Evolutionary conservation across 2,888 invertebrate species (phyloP), one percentile per base, ranked within the genome.

Genomic region (Cacoxenus indagator): DNA sequence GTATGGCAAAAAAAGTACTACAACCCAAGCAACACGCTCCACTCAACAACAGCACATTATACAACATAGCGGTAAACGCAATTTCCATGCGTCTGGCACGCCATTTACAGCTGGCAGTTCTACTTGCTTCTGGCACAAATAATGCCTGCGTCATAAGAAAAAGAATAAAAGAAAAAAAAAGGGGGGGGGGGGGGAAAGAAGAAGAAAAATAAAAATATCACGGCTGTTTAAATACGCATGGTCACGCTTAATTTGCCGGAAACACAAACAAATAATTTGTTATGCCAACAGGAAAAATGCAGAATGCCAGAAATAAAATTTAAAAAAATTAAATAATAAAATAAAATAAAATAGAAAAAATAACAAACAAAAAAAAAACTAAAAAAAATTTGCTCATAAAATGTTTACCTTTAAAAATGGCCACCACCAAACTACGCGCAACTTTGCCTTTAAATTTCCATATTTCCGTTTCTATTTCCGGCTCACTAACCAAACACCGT

Each of bases 281-380:
- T 31, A 59, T 59, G 59, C 22, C 51, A 51, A 51, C 59, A 29
- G 59, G 59, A 59, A 59, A 59, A 31, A 37, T 24, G 59, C 31
- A n/a, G 31, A 26, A 5, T 19, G 51, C 37, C 51, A 51, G 19
- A 51, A 9, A 6, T 3, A 51, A 19, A 19, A 1, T 19, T 8
- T 19, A 17, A n/a, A 48, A 48, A 8, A 48, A 17, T 48, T 17
- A 48, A 17, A 9, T 3, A 17, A 8, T 4, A 0, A 48, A 9
- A 48, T 14, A 48, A 1, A 51, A 19, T 43, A 43, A 43, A 43
- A 43, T n/a, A 43, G n/a, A 9, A 51, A 51, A 22, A 9, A 31
- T 9, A 31, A 31, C 14, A 4, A 2, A 14, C 5, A 4, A 37
- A 37, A 37, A 37, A 37, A 8, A 8, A 8, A 31, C 9, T 31